Base-by-base conservation (phyloP, 1,140 invertebrate genomes). In the Coenobita brevimanus region DNA sequence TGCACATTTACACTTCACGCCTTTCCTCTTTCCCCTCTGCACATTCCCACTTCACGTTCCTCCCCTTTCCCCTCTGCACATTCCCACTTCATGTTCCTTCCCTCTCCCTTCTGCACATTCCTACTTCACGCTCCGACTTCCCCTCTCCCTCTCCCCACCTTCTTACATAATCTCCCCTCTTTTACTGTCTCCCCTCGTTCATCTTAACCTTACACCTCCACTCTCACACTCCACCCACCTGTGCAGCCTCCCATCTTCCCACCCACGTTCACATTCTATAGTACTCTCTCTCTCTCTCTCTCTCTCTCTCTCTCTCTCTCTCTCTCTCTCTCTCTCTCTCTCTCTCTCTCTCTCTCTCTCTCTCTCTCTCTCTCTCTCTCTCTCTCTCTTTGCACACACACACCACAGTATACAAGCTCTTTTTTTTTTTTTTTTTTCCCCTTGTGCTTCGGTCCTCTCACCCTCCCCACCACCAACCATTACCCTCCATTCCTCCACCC, bases 241-340 rank as follows among this genome's bases (percentile, higher is more conserved):
- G 13, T 57, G 10, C 54, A 13, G 13, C 54, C 10, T 57, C n/a
- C n/a, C n/a, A 10, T 57, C n/a, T 13, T n/a, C n/a, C 54, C 54
- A 13, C 54, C 54, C 54, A n/a, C 54, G 54, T 57, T 57, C 54
- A 13, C 54, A 57, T n/a, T 57, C 54, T 57, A 13, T 67, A 17
- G 2, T 30, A 38, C 71, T 41, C 71, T 17, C 71, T 38, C 36
- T 75, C 71, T 75, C 71, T 38, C 33, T 75, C 71, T 41, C 36
- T 75, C 36, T 75, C 33, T 75, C 71, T 75, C 36, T 75, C 71
- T 75, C 36, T 75, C 36, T 41, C 73, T 76, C 73, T 76, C 38
- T 43, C 38, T 46, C 38, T 76, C 73, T 76, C 38, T 76, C 73
- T 46, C 38, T 76, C 73, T 46, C 38, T 76, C 73, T 24, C 15